Evolutionary conservation across 2,888 invertebrate species (phyloP).

Genomic region (Drosophila borborema): DNA sequence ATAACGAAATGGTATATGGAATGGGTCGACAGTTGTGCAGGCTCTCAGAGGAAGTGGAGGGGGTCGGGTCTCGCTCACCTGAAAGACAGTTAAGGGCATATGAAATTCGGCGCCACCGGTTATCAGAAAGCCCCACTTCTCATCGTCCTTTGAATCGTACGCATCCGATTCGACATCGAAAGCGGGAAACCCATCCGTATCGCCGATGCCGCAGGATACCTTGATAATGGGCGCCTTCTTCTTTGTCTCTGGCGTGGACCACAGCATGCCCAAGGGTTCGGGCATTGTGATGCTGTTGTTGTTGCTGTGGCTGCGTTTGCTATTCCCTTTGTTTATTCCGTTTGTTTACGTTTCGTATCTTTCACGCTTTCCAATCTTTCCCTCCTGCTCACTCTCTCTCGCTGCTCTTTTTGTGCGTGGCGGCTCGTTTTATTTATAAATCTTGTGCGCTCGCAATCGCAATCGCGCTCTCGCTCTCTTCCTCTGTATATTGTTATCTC

Average conservation of each 20-base stretch:
- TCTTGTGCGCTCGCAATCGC: slow-evolving; percentile 12
- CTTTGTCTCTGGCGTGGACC: slow-evolving; percentile 78
- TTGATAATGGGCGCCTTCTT: slow-evolving; percentile 82
- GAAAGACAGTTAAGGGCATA: slow-evolving; percentile 85
- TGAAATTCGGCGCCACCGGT: slow-evolving; percentile 85
- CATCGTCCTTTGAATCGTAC: slow-evolving; percentile 83
- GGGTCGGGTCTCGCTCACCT: slow-evolving; percentile 71
- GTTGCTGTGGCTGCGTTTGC: slow-evolving; percentile 19
- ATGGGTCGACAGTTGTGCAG: slow-evolving; percentile 18
- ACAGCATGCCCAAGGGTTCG: slow-evolving; percentile 72
- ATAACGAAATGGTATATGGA: slow-evolving; percentile 13
- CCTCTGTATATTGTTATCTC: slow-evolving; percentile 5
- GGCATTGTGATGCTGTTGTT: slow-evolving; percentile 71
- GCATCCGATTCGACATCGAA: slow-evolving; percentile 84
- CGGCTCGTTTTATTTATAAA: slow-evolving; percentile 58
- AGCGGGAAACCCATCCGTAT: slow-evolving; percentile 84
- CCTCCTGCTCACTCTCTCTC: neutral
- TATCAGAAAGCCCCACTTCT: slow-evolving; percentile 85
- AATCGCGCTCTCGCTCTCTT: slow-evolving; percentile 12
- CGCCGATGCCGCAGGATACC: slow-evolving; percentile 84
- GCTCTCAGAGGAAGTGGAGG: slow-evolving; percentile 13
- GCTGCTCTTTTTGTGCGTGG: slow-evolving; percentile 45
- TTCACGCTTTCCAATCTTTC: neutral
- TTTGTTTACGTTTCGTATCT: slow-evolving; percentile 38
- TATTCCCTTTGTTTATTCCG: slow-evolving; percentile 31